A percentile compares a stretch with the other conserved stretches of the same genome.
Evolutionary conservation across 2,797 vertebrate species (phyloP).

Genomic region (Eupleurogrammus muticus): DNA sequence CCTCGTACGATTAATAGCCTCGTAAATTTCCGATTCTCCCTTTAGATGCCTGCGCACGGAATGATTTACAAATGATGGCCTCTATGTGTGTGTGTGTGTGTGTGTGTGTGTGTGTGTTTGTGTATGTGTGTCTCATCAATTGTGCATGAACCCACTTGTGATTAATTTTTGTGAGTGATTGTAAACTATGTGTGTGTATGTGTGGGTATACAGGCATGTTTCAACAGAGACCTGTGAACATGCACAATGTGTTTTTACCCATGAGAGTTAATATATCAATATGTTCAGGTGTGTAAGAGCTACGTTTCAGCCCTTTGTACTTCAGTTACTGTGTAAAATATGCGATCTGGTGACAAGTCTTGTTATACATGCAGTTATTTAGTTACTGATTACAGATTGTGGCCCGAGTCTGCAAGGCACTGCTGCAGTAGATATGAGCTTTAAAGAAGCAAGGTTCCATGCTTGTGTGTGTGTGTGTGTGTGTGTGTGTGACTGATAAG

Average conservation of each 20-base stretch:
- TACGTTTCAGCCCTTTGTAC: background rate
- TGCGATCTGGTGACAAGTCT: background rate
- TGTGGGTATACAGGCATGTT: conserved; percentile 11
- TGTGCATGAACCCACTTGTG: background rate
- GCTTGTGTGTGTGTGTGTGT: conserved; percentile 4
- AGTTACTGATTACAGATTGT: background rate
- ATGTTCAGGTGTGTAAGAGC: background rate
- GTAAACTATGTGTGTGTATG: conserved; percentile 23
- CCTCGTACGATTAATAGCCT: conserved; percentile 64
- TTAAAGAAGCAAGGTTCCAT: background rate
- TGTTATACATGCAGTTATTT: background rate
- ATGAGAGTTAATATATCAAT: background rate
- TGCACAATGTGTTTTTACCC: conserved; percentile 13
- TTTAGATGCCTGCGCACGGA: conserved; percentile 46
- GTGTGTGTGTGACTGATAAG: conserved; percentile 15
- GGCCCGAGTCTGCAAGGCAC: background rate
- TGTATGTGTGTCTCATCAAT: background rate
- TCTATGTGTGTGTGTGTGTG: conserved; percentile 16
- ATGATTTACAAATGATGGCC: conserved; percentile 43
- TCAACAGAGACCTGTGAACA: conserved; percentile 20
- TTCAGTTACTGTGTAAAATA: background rate
- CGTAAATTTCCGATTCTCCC: conserved; percentile 66
- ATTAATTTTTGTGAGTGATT: background rate
- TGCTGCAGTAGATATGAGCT: conserved; percentile 1
- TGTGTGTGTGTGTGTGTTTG: conserved; percentile 26